Base-by-base conservation (phyloP, 2,797 vertebrate species). In the Poecilia velifera region DNA sequence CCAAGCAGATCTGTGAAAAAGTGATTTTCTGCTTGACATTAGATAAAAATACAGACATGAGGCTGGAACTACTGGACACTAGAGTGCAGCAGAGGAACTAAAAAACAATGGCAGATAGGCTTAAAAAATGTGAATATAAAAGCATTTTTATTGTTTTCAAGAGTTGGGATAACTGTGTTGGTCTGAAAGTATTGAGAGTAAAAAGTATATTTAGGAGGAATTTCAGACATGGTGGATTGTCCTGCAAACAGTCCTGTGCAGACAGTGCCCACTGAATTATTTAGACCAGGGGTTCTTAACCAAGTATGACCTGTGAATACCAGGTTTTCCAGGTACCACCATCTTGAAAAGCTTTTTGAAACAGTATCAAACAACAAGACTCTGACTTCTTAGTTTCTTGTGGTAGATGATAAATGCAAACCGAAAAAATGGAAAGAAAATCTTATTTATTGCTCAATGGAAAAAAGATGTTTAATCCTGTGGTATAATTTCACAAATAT, bases 211-310 rank as follows among this genome's bases (percentile, higher is more conserved):
- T 28, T n/a, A 57, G n/a, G 55, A 28, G 10, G 18, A 34, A 74
- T 73, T 6, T 49, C 39, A 31, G 45, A 57, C 28, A 76, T 31
- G 55, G 47, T 78, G 55, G 46, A 76, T 43, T 43, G 4, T 71
- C 76, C 18, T 77, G 71, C 12, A 5, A 73, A 70, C 73, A 80
- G 85, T 79, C 88, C 80, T 45, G 96, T 47, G 46, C 96, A 96
- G 97, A 97, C 71, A 90, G 88, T 0, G 93, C 92, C 20, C 3
- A 22, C 20, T 22, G 0, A 95, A 93, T 97, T 1, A 74, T 93
- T 72, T 92, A 92, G 25, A 55, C 53, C 53, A 55, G 53, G 6
- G 22, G 22, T 55, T 55, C 53, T 55, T 55, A 55, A 55, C 6
- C 25, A 55, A 10, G 53, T 55, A 55, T 51, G 16, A 18, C 49